Evolutionary conservation across 2,797 vertebrate species (phyloP).

Genomic region (Liasis olivaceus): DNA sequence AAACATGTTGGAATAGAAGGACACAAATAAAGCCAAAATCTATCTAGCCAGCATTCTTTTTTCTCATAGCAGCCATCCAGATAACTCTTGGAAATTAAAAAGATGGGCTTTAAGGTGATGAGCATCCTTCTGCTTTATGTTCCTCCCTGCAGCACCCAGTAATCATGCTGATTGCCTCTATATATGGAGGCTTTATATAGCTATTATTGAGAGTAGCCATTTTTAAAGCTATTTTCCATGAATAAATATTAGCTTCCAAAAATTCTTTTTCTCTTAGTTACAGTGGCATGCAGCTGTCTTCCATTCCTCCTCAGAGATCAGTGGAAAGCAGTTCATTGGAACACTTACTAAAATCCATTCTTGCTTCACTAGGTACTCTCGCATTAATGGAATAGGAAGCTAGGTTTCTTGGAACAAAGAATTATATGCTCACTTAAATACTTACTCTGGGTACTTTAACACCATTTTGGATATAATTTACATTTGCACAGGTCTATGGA

Average conservation of each 20-base stretch:
- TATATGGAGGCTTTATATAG: not conserved
- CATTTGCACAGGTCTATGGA: not conserved
- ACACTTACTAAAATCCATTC: not conserved
- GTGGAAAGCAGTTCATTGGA: not conserved
- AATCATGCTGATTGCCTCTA: not conserved
- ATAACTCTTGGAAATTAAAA: not conserved
- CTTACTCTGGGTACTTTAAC: not conserved
- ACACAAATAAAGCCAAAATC: not conserved
- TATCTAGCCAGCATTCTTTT: not conserved
- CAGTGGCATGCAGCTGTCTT: not conserved
- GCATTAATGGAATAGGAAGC: not conserved
- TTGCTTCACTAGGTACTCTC: not conserved
- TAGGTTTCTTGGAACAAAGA: not conserved
- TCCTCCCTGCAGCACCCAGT: not conserved
- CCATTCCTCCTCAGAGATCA: not conserved
- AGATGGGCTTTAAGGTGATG: not conserved
- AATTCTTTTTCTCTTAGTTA: not conserved
- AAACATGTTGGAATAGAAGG: constrained; percentile 1
- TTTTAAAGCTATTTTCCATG: not conserved
- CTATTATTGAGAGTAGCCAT: not conserved
- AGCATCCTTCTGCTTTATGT: not conserved
- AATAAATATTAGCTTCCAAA: not conserved
- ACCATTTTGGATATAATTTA: not conserved
- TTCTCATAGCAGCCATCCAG: not conserved
- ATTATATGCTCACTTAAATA: not conserved